phyloP scores from a whole-genome alignment of 2,113 vertebrate genomes.

The Alligator sinensis region DNA sequence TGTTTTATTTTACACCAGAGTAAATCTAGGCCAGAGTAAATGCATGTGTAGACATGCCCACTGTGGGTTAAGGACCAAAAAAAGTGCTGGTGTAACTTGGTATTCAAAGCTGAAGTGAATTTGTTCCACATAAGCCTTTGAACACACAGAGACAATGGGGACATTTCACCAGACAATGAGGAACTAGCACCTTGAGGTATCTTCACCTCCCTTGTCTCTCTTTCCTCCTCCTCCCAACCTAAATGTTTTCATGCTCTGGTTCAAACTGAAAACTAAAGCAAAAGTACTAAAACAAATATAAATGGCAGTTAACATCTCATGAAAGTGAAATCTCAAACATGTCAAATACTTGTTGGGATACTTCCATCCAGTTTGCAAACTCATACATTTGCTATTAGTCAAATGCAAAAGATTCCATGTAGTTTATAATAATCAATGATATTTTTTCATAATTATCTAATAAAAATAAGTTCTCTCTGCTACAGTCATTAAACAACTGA shows the following conservation, averaged over 20 bases:
- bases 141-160: too few relatives aligned
- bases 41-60: too few relatives aligned
- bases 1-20: too few relatives aligned
- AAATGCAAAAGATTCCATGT: not conserved
- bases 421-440: not conserved
- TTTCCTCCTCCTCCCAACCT: not conserved
- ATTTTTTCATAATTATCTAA: not conserved
- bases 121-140: too few relatives aligned
- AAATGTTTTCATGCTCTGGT: not conserved
- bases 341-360: not conserved
- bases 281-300: not conserved
- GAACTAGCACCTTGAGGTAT: not conserved
- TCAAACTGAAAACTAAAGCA: not conserved
- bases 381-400: not conserved
- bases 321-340: not conserved
- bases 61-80: not conserved
- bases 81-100: not conserved
- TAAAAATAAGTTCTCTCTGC: not conserved
- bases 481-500: not conserved
- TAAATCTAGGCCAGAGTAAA: too few relatives aligned
- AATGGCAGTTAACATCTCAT: not conserved
- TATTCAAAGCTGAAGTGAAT: not conserved
- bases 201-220: not conserved
- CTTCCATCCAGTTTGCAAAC: not conserved
- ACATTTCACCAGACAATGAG: too few relatives aligned